Base-by-base conservation (phyloP, 1,140 invertebrate genomes). In the Callitettix versicolor region DNA sequence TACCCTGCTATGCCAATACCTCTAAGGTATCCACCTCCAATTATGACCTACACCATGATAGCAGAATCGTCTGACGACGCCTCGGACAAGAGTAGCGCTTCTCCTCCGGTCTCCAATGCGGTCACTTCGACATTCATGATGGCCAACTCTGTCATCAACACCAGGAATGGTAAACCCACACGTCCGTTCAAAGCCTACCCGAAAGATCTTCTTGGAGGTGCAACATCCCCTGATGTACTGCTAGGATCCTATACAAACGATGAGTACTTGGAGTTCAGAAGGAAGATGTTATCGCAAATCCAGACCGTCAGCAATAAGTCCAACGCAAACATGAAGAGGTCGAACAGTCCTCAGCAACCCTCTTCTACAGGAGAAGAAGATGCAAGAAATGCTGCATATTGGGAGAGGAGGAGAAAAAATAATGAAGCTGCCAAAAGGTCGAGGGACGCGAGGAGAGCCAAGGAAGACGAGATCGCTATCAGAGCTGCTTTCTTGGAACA, bases 381-480 rank as follows among this genome's bases (percentile, higher is more conserved):
- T 5, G 72, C 78, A 20, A 89, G 89, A 65, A 90, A 94, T 65
- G 80, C 82, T 0, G 82, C 84, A 0, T 97, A 97, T 65, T 85
- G 84, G 73, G 90, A 93, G 64, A 76, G 91, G 55, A 72, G 94
- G 9, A 79, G 85, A 53, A 94, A 94, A 67, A 97, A 98, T 67
- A 98, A 98, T 68, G 89, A 88, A 60, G 94, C 95, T 0, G 95
- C 95, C 1, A 98, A 98, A 69, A 77, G 91, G 53, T 95, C 91
- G 0, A 75, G 95, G 36, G 93, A 98, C 63, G 83, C 88, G 0
- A 75, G 95, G 52, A 76, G 91, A 61, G 79, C 84, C 12, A 92
- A 96, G 66, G 94, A 97, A 67, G 88, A 96, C 55, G 88, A 93
- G 65, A 87, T 96, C 15, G 89, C 92, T 0, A 86, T 96, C 30